phyloP scores from a whole-genome alignment of 2,113 vertebrate genomes.

The Cebidichthys violaceus region DNA sequence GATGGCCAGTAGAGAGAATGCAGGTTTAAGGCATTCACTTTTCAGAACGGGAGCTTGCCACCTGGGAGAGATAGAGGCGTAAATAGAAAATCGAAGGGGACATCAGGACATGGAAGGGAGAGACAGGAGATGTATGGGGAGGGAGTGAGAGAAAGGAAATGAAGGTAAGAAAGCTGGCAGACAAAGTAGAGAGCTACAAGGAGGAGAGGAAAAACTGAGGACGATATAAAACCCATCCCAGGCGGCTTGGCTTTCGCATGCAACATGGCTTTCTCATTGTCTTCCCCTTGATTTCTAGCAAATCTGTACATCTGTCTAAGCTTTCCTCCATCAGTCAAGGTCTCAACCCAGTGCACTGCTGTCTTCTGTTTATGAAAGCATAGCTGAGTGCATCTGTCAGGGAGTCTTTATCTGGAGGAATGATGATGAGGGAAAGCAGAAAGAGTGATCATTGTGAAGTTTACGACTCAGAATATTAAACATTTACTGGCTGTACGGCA shows the following conservation, averaged over 20 bases:
- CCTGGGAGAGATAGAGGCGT: not conserved
- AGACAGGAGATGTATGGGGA: not conserved
- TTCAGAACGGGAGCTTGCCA: not conserved
- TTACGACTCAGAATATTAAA: constrained; percentile 54
- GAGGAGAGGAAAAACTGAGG: constrained; percentile 2
- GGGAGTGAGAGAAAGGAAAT: not conserved
- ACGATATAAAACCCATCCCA: constrained; percentile 43
- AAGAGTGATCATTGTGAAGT: constrained; percentile 27
- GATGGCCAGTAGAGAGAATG: not conserved
- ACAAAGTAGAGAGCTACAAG: not conserved
- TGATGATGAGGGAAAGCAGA: constrained; percentile 22
- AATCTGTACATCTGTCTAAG: constrained; percentile 69
- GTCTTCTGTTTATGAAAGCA: constrained; percentile 56
- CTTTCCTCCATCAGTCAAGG: constrained; percentile 70
- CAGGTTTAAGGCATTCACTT: not conserved
- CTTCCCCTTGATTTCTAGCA: constrained; percentile 40
- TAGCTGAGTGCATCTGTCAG: constrained; percentile 49
- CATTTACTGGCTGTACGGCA: constrained; percentile 22
- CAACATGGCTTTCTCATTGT: constrained; percentile 38
- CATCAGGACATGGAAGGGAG: not conserved
- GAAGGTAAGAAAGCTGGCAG: not conserved
- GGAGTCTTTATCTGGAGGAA: constrained; percentile 55
- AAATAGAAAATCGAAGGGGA: not conserved
- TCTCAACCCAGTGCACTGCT: constrained; percentile 57
- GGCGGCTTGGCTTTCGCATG: constrained; percentile 40